Percentiles rank a stretch among this genome's conserved stretches.
These are phyloP conservation scores for Dendropsophus ebraccatus DNA, from an alignment of 2,113 vertebrate species.

Conservation along the genomic window DNA sequence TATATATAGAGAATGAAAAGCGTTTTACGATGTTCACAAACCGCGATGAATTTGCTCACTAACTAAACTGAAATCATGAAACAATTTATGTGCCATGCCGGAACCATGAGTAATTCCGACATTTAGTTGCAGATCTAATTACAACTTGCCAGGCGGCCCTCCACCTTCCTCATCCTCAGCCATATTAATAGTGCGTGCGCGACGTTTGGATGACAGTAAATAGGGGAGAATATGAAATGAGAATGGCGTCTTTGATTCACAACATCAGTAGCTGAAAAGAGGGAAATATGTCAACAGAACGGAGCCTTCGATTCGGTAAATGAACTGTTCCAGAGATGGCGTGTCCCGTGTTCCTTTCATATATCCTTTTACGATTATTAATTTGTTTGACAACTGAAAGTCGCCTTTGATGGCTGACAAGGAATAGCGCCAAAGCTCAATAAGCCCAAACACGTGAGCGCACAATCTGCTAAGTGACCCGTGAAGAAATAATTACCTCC, in stretches of 20 bases:
- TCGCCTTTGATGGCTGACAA: slow-evolving; percentile 74
- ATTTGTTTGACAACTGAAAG: slow-evolving; percentile 73
- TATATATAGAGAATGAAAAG: neutral
- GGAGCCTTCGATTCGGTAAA: slow-evolving; percentile 72
- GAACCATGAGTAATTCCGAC: neutral
- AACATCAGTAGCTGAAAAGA: slow-evolving; percentile 68
- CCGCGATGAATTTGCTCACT: neutral
- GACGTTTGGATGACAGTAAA: slow-evolving; percentile 32
- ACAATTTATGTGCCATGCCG: neutral
- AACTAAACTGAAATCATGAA: neutral
- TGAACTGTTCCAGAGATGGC: slow-evolving; percentile 68
- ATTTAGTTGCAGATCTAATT: slow-evolving; percentile 10
- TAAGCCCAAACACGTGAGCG: slow-evolving; percentile 66
- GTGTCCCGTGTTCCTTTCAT: slow-evolving; percentile 60
- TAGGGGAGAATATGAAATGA: slow-evolving; percentile 68
- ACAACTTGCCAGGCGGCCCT: neutral
- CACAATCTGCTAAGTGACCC: slow-evolving; percentile 69
- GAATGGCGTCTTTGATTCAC: slow-evolving; percentile 66
- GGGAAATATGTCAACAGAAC: slow-evolving; percentile 71
- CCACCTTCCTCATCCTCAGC: neutral
- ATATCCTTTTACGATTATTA: slow-evolving; percentile 61
- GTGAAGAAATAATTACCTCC: slow-evolving; percentile 66
- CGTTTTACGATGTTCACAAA: neutral
- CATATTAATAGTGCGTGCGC: neutral
- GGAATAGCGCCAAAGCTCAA: slow-evolving; percentile 71